These are phyloP conservation scores for Adelphocoris suturalis DNA, from an alignment of 2,888 invertebrate genomes.

Conservation along the genomic window DNA sequence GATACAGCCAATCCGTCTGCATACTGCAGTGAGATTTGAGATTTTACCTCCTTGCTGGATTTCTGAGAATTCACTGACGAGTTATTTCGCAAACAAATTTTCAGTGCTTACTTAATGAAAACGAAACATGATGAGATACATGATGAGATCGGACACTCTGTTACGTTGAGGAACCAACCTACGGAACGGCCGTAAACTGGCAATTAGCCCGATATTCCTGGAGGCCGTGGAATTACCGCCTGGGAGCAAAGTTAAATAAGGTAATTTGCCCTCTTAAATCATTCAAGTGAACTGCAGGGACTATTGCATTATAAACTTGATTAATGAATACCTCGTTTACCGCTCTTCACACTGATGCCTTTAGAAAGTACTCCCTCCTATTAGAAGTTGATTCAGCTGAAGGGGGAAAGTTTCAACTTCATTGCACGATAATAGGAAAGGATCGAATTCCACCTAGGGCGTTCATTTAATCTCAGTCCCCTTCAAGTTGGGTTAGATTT, in stretches of 20 bases:
- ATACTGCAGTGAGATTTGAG: too few species aligned
- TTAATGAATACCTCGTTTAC: slow-evolving; percentile 21
- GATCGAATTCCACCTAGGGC: too few species aligned
- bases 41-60: too few species aligned
- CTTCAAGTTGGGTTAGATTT: too few species aligned
- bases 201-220: slow-evolving; percentile 6
- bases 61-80: too few species aligned
- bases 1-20: too few species aligned
- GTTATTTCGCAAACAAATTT: too few species aligned
- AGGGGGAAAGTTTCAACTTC: not conserved
- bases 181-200: not conserved
- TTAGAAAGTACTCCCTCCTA: not conserved
- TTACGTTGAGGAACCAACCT: too few species aligned
- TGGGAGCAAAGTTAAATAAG: slow-evolving; percentile 31
- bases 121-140: too few species aligned
- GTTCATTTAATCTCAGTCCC: too few species aligned
- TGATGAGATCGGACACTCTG: too few species aligned
- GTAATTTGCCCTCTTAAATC: slow-evolving; percentile 32
- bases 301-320: slow-evolving; percentile 10
- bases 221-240: slow-evolving; percentile 9
- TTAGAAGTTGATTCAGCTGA: slow-evolving; percentile 12
- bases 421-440: not conserved
- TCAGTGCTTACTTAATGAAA: too few species aligned
- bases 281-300: slow-evolving; percentile 10
- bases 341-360: slow-evolving; percentile 14